Conservation (phyloP, 2,888 invertebrate species). For the Selenia dentaria region DNA sequence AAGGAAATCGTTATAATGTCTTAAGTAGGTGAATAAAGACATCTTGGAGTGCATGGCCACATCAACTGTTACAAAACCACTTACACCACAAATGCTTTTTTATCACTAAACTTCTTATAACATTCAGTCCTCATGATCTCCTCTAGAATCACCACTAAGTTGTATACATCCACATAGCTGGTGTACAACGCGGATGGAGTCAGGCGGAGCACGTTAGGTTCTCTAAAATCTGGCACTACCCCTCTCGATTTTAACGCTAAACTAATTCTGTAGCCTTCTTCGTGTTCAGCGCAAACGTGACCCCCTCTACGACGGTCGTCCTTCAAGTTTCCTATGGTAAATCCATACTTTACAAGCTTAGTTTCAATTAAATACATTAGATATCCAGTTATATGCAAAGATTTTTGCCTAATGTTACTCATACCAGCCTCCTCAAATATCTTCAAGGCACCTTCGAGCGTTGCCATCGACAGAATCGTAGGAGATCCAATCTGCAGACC, state of each 20-base stretch:
- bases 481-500: constrained; percentile 73
- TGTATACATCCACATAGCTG: constrained; percentile 63
- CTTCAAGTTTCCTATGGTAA: constrained; percentile 57
- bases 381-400: constrained; percentile 67
- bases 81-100: constrained; percentile 53
- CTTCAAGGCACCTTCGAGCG: constrained; percentile 63
- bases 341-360: constrained; percentile 53
- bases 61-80: too few relatives aligned
- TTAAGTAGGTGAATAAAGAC: too few relatives aligned
- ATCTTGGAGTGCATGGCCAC: too few relatives aligned
- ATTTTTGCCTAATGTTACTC: constrained; percentile 61
- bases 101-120: constrained; percentile 48
- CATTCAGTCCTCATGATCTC: constrained; percentile 54
- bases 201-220: constrained; percentile 66
- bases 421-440: constrained; percentile 63
- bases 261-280: constrained; percentile 65
- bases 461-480: constrained; percentile 60
- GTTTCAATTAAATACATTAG: constrained; percentile 65
- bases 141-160: constrained; percentile 55
- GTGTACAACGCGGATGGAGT: constrained; percentile 66
- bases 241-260: constrained; percentile 58
- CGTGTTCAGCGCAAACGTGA: constrained; percentile 65
- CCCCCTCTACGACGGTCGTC: constrained; percentile 64
- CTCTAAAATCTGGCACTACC: constrained; percentile 61
- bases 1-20: too few relatives aligned